phyloP scores from a whole-genome alignment of 2,888 invertebrate species.

The Athetis lepigone region DNA sequence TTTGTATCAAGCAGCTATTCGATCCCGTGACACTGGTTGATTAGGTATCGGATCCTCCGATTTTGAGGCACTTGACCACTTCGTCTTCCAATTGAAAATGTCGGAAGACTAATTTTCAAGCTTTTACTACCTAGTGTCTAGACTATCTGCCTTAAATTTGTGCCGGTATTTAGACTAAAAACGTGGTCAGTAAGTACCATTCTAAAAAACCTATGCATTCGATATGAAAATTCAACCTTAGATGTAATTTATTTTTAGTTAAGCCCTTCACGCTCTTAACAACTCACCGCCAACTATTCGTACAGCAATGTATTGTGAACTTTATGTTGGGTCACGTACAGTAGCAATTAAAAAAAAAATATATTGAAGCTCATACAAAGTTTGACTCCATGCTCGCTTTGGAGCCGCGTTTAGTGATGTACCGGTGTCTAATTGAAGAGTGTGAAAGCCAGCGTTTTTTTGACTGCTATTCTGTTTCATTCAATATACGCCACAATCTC shows the following conservation, averaged over 20 bases:
- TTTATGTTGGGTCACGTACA: not conserved
- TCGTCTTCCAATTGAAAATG: constrained; percentile 16
- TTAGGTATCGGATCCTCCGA: not conserved
- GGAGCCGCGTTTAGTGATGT: not conserved
- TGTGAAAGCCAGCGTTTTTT: not conserved
- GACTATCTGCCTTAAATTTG: too few species aligned
- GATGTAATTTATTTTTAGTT: not conserved
- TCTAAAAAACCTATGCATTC: not conserved
- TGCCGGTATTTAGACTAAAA: too few species aligned
- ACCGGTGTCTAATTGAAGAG: not conserved
- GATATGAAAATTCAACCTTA: constrained; percentile 2
- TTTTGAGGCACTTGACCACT: not conserved
- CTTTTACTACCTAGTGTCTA: too few species aligned
- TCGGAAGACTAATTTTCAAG: not conserved
- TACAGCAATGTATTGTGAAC: constrained; percentile 12
- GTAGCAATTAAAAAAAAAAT: not conserved
- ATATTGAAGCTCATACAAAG: not conserved
- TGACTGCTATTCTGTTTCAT: constrained; percentile 22
- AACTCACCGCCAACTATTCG: not conserved
- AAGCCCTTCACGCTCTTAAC: not conserved
- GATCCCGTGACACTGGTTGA: not conserved
- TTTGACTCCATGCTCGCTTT: too few species aligned
- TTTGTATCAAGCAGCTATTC: not conserved
- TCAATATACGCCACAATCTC: constrained; percentile 71
- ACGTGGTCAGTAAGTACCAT: too few species aligned